Evolutionary conservation across 2,797 vertebrate species (phyloP).

Genomic region (Austrolebias charrua): DNA sequence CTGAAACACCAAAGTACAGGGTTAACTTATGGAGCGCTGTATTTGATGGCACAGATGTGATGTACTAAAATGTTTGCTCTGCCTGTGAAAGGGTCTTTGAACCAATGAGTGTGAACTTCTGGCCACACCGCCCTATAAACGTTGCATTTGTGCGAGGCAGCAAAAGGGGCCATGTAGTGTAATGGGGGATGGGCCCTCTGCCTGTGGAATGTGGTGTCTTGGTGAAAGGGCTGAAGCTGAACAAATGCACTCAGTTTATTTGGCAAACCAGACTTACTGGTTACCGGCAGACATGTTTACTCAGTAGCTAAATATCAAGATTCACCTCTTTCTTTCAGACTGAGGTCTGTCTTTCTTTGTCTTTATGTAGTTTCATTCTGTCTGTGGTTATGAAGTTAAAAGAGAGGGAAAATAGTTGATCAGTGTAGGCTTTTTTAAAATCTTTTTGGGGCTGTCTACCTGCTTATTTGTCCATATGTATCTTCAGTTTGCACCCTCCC

Average conservation of each 20-base stretch:
- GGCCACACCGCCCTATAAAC: slow-evolving; percentile 75
- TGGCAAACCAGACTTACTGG: slow-evolving; percentile 75
- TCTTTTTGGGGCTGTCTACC: slow-evolving; percentile 13
- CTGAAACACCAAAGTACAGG: slow-evolving; percentile 32
- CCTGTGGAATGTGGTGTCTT: slow-evolving; percentile 81
- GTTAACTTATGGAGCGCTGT: slow-evolving; percentile 58
- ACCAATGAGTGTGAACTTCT: slow-evolving; percentile 80
- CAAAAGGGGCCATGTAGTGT: slow-evolving; percentile 72
- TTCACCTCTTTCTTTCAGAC: slow-evolving; percentile 47
- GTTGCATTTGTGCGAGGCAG: slow-evolving; percentile 74
- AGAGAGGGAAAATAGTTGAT: slow-evolving; percentile 13
- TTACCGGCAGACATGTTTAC: slow-evolving; percentile 71
- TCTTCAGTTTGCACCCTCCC: slow-evolving; percentile 30
- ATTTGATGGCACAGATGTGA: slow-evolving; percentile 73
- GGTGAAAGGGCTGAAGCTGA: slow-evolving; percentile 75
- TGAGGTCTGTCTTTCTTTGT: slow-evolving; percentile 13
- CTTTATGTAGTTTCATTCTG: background rate
- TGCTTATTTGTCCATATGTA: slow-evolving; percentile 39
- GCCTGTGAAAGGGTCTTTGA: slow-evolving; percentile 78
- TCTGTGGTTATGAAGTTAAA: slow-evolving; percentile 7
- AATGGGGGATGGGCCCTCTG: slow-evolving; percentile 73
- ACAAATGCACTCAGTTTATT: slow-evolving; percentile 78
- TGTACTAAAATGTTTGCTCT: slow-evolving; percentile 77
- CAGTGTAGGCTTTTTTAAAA: slow-evolving; percentile 1
- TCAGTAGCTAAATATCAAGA: slow-evolving; percentile 56